A percentile compares a stretch with the other conserved stretches of the same genome.
Conservation (phyloP, 2,113 vertebrate species). For the Dicaeum eximium region DNA sequence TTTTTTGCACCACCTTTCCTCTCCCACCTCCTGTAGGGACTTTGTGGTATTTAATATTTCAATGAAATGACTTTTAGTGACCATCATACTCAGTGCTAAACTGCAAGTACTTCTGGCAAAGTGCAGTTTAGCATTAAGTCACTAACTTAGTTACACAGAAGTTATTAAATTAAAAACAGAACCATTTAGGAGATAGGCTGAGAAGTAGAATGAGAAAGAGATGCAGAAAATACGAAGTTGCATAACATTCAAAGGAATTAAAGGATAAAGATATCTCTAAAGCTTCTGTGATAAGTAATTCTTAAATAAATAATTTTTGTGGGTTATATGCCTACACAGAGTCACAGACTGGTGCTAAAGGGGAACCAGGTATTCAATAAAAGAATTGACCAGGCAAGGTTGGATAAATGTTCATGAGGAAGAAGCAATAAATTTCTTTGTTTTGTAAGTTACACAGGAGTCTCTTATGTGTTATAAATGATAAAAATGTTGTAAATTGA, state of each 20-base stretch:
- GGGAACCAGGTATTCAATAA: background rate
- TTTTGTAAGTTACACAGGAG: background rate
- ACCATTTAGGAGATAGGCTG: background rate
- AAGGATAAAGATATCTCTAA: background rate
- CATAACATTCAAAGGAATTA: background rate
- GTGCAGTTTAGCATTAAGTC: background rate
- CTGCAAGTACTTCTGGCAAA: background rate
- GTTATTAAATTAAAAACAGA: background rate
- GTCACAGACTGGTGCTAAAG: background rate
- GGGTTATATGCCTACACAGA: background rate
- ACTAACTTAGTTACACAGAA: background rate
- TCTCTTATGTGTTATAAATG: background rate
- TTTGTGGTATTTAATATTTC: background rate
- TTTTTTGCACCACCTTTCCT: background rate
- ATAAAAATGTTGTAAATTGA: background rate
- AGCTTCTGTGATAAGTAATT: background rate
- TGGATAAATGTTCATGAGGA: background rate
- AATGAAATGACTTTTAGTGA: background rate
- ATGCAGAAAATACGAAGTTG: background rate
- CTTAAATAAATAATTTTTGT: background rate
- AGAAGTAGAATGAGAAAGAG: background rate
- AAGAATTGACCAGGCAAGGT: background rate
- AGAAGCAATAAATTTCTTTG: background rate
- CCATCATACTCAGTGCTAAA: background rate
- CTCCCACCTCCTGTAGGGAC: background rate